Evolutionary conservation across 2,888 invertebrate genomes (phyloP).

Genomic region (Noctua janthina): DNA sequence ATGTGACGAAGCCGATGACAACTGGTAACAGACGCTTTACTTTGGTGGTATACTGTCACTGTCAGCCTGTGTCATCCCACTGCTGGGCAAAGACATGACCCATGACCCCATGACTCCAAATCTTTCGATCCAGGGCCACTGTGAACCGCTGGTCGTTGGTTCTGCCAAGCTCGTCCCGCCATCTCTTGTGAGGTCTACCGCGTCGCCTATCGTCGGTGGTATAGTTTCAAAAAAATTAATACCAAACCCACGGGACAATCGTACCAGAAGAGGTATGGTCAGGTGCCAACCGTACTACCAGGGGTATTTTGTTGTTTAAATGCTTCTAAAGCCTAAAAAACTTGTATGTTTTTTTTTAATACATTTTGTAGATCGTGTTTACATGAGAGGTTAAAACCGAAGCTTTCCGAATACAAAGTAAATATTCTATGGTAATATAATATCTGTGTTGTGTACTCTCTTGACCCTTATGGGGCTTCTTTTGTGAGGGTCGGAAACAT

Average conservation of each 20-base stretch:
- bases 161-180: too few relatives aligned
- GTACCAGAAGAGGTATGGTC: not conserved
- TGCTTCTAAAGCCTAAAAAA: conserved; percentile 34
- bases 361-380: conserved; percentile 26
- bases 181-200: too few relatives aligned
- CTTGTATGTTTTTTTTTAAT: conserved; percentile 57
- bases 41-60: too few relatives aligned
- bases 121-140: too few relatives aligned
- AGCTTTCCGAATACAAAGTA: conserved; percentile 38
- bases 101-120: too few relatives aligned
- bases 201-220: not conserved
- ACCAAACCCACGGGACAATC: not conserved
- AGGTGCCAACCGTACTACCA: not conserved
- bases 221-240: not conserved
- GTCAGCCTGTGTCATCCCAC: too few relatives aligned
- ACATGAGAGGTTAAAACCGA: conserved; percentile 16
- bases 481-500: conserved; percentile 44
- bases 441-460: conserved; percentile 47
- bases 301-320: conserved; percentile 28
- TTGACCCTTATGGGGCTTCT: conserved; percentile 56
- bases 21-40: not conserved
- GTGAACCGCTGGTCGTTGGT: too few relatives aligned
- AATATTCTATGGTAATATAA: conserved; percentile 54
- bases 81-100: too few relatives aligned
- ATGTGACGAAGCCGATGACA: not conserved